Evolutionary conservation across 1,140 invertebrate species (phyloP).

Genomic region (Acromyrmex charruanus): DNA sequence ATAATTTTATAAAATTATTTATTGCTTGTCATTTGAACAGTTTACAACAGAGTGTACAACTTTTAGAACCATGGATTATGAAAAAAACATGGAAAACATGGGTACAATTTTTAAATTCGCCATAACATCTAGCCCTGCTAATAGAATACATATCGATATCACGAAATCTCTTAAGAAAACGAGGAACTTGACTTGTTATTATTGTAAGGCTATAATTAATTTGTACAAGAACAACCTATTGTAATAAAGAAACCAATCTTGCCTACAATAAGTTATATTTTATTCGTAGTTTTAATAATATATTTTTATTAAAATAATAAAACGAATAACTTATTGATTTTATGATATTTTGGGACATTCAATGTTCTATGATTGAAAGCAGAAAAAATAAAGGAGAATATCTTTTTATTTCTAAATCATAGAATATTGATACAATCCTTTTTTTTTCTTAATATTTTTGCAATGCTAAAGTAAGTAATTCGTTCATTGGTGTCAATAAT

Average conservation of each 20-base stretch:
- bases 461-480: slow-evolving; percentile 93
- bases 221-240: slow-evolving; percentile 85
- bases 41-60: slow-evolving; percentile 48
- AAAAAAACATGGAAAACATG: slow-evolving; percentile 63
- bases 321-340: slow-evolving; percentile 4
- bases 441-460: slow-evolving; percentile 90
- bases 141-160: slow-evolving; percentile 85
- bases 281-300: slow-evolving; percentile 38
- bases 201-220: slow-evolving; percentile 85
- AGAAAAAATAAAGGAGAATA: not conserved
- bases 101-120: slow-evolving; percentile 79
- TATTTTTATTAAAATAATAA: slow-evolving; percentile 33
- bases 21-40: slow-evolving; percentile 48
- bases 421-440: not conserved
- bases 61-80: slow-evolving; percentile 17
- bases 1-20: slow-evolving; percentile 69
- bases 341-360: not conserved
- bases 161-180: slow-evolving; percentile 80
- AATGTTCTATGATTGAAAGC: not conserved
- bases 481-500: slow-evolving; percentile 94
- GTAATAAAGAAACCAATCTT: slow-evolving; percentile 86
- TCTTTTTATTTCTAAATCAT: slow-evolving; percentile 7
- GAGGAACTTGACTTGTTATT: slow-evolving; percentile 84
- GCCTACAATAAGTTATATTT: slow-evolving; percentile 76
- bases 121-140: slow-evolving; percentile 81